Evolutionary conservation across 1,140 invertebrate species (phyloP), one percentile per base, ranked within the genome.

Genomic region (Neuroterus valhalla): DNA sequence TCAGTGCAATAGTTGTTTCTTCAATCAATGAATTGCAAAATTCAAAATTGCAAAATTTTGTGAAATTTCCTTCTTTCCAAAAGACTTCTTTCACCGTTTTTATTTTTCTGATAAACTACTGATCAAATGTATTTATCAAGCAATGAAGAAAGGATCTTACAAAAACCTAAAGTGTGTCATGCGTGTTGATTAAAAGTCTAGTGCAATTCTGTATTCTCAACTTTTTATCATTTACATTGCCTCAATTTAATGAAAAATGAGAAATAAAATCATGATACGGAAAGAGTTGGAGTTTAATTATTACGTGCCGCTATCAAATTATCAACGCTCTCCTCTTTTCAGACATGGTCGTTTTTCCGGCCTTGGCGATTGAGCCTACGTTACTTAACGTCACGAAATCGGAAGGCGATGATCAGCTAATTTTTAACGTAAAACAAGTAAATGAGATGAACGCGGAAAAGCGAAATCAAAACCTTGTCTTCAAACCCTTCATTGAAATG

Each of bases 271-370:
- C 5, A 8, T 38, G 8, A 8, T 8, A 38, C 31, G 31, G 10
- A 8, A 38, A 8, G 31, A 38, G 31, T 38, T 38, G 31, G 31
- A 5, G 31, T 38, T 10, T 8, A 10, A 38, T 38, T 10, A 38
- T 38, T 38, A 38, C 31, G 31, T 38, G 31, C 31, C 31, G 31
- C 31, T 31, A 17, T 66, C 5, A 14, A 31, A 17, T 66, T 31
- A 31, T 66, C 21, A 43, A 42, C 19, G 23, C 6, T 68, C 43
- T 67, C 12, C 4, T 14, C 31, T 23, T 43, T 71, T 68, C 79
- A 89, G 88, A 84, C 85, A 89, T 88, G 88, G 87, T 88, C 84
- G 87, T 71, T 81, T 87, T 79, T 85, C 84, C 82, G 76, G 81
- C 81, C 82, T 86, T 77, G 82, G 76, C 48, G 80, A 85, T 78